phyloP scores from a whole-genome alignment of 2,888 invertebrate genomes.

The Artemia sinica region DNA sequence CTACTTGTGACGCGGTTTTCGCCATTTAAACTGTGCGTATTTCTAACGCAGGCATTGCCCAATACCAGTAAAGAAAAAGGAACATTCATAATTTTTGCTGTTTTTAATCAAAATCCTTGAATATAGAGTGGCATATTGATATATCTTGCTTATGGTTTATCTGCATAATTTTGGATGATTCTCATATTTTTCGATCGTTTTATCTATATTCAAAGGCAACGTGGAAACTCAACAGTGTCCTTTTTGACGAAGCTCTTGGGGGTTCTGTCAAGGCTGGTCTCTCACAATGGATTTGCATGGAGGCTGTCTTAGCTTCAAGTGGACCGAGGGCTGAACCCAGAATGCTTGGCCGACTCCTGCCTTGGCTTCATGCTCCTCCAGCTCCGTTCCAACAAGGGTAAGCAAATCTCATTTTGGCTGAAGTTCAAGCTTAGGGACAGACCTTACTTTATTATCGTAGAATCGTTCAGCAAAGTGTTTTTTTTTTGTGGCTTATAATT shows the following conservation, averaged over 20 bases:
- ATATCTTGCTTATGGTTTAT: background rate
- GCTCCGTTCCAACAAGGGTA: constrained; percentile 65
- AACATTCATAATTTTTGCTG: constrained; percentile 3
- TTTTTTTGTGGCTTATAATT: no score
- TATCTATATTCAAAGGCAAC: constrained; percentile 40
- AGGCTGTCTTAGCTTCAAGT: constrained; percentile 4
- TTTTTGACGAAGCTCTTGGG: constrained; percentile 89
- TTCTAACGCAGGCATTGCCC: no score
- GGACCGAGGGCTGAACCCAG: background rate
- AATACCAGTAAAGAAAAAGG: background rate
- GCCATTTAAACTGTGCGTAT: no score
- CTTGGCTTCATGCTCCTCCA: constrained; percentile 73
- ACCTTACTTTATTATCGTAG: no score
- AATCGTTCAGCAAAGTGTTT: no score
- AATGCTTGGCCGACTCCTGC: constrained; percentile 37
- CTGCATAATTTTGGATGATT: background rate
- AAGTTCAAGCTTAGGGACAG: no score
- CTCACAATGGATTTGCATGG: constrained; percentile 48
- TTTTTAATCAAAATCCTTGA: background rate
- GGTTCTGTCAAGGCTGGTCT: constrained; percentile 89
- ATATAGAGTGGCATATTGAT: background rate
- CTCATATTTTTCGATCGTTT: constrained; percentile 17
- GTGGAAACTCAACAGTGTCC: constrained; percentile 46
- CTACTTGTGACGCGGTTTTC: no score
- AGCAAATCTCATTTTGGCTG: constrained; percentile 23